These are phyloP conservation scores for Mixornis gularis DNA, from an alignment of 2,113 vertebrate genomes.

Conservation along the genomic window DNA sequence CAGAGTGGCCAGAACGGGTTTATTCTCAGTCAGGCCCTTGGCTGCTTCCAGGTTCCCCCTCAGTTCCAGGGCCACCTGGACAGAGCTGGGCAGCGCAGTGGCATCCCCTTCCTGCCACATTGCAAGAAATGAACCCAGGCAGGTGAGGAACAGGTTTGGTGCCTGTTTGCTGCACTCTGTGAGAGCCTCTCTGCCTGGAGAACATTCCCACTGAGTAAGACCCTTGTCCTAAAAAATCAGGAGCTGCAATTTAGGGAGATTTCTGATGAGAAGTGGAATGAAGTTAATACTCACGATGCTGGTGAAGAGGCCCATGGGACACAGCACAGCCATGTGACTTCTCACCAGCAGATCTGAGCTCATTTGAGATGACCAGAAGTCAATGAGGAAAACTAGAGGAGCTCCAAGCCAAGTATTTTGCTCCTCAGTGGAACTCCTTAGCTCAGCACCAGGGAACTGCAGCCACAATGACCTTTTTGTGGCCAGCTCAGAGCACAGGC, in stretches of 20 bases:
- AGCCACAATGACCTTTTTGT: not conserved
- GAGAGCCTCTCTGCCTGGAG: not conserved
- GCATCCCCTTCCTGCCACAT: not conserved
- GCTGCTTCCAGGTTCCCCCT: not conserved
- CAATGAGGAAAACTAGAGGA: not conserved
- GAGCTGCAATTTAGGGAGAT: not conserved
- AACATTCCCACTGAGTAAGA: not conserved
- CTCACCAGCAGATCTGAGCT: not conserved
- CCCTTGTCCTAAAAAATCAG: not conserved
- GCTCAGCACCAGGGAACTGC: not conserved
- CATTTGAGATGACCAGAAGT: not conserved
- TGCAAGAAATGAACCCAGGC: not conserved
- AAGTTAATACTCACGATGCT: not conserved
- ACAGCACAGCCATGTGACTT: not conserved
- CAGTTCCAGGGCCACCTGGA: not conserved
- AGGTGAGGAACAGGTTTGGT: not conserved
- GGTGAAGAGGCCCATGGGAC: not conserved
- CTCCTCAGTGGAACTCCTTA: not conserved
- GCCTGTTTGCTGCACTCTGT: not conserved
- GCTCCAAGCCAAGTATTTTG: not conserved
- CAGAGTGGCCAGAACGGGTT: not conserved
- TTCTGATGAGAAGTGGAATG: not conserved
- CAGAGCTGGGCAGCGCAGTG: rapidly evolving
- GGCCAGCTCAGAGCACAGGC: not conserved
- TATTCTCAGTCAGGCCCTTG: not conserved